Conservation (phyloP, 1,140 invertebrate genomes). For the Eumaeus atala region DNA sequence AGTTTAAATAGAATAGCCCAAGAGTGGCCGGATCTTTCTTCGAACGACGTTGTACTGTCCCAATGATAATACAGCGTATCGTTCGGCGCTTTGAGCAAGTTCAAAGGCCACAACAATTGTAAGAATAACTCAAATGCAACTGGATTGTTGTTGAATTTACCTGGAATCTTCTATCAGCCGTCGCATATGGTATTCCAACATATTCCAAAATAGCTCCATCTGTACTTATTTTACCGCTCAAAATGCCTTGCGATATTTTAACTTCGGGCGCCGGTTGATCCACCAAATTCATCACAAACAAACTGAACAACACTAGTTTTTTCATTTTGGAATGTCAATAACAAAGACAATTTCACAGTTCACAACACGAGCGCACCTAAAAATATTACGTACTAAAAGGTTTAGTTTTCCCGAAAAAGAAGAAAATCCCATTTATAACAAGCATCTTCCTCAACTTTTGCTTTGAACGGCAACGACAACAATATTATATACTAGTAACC, state of each 20-base stretch:
- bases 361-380: background rate
- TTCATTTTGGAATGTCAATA: conserved; percentile 8
- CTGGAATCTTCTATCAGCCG: conserved; percentile 48
- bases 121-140: no score
- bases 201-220: conserved; percentile 59
- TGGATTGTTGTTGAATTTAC: conserved; percentile 24
- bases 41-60: background rate
- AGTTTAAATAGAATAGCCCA: no score
- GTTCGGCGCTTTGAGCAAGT: no score
- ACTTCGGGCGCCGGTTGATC: conserved; percentile 44
- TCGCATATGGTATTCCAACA: conserved; percentile 56
- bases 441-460: no score
- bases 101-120: no score
- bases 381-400: conserved; percentile 3
- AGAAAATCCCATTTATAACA: no score
- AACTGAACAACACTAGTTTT: conserved; percentile 36
- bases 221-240: conserved; percentile 39
- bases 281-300: conserved; percentile 41
- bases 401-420: no score
- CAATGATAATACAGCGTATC: no score
- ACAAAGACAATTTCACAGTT: background rate
- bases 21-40: no score
- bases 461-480: no score
- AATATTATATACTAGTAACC: no score
- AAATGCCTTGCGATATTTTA: conserved; percentile 37